phyloP scores from a whole-genome alignment of 2,113 vertebrate species.

The Struthio camelus region DNA sequence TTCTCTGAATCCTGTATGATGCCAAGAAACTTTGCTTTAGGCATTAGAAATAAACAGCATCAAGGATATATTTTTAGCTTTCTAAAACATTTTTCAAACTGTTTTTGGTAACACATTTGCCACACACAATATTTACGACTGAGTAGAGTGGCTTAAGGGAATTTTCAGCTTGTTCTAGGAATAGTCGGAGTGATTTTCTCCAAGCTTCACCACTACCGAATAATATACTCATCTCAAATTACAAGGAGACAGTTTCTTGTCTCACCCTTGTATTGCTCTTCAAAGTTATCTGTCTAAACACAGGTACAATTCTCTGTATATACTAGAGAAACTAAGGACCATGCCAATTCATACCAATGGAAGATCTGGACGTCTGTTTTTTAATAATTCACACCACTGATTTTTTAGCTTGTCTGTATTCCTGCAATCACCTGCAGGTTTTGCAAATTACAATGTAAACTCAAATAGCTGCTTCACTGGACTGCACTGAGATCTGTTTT shows the following conservation, averaged over 20 bases:
- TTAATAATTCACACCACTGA: slow-evolving; percentile 35
- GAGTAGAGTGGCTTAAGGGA: neutral
- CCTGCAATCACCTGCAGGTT: slow-evolving; percentile 21
- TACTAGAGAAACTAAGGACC: neutral
- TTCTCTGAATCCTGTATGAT: neutral
- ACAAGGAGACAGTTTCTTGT: neutral
- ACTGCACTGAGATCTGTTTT: neutral
- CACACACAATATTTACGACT: neutral
- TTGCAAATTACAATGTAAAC: slow-evolving; percentile 16
- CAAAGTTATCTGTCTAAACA: neutral
- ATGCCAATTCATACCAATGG: neutral
- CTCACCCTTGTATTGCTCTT: neutral
- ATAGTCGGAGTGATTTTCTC: neutral
- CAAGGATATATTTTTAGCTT: neutral
- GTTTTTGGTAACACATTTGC: neutral
- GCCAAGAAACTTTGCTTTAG: neutral
- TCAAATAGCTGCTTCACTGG: neutral
- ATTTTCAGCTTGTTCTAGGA: neutral
- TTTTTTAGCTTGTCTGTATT: neutral
- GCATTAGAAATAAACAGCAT: neutral
- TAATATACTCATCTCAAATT: neutral
- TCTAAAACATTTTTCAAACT: neutral
- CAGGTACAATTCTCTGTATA: neutral
- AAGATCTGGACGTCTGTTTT: neutral
- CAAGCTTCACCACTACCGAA: neutral